Evolutionary conservation across 2,113 vertebrate species (phyloP), one percentile per base, ranked within the genome.

Genomic region (Guaruba guarouba): DNA sequence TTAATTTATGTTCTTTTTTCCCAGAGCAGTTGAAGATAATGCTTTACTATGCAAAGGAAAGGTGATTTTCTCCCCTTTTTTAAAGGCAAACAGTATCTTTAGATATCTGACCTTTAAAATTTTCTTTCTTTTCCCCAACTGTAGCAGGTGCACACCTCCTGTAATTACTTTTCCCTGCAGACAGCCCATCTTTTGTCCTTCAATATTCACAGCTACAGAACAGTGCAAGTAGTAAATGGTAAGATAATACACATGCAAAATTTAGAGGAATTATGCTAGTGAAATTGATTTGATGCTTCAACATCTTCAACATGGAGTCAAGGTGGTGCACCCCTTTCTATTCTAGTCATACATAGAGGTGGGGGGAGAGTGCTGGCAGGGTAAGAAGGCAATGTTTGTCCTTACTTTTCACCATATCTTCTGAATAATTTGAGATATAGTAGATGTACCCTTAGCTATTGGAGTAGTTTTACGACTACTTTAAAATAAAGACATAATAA

Each of bases 61-160:
- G 22, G 44, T 92, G 17, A 22, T 5, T 68, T 71, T 39, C 6
- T 6, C 10, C 6, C 10, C 1, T 2, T 39, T 90, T 82, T 51
- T 11, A 61, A 33, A 92, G 57, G 28, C 14, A 92, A 66, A 66
- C 64, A 43, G 6, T 51, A 61, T 62, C 24, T 90, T 93, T 82
- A 92, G 75, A 44, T 74, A 90, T 12, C 63, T 93, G 82, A 94
- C 82, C 67, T 93, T 93, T 88, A 79, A 43, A 44, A 15, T 95
- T 76, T 90, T 92, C 49, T 61, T 82, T 82, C 43, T 68, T 73
- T 67, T 49, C 28, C 49, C 10, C 44, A 76, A 35, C 39, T 88
- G 54, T 48, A 87, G 69, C 33, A 89, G 74, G 46, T 77, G 23
- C 22, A 11, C 41, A 52, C 10, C 9, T 16, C 8, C 39, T 23